These are phyloP conservation scores for Ammospiza nelsoni DNA, from an alignment of 2,113 vertebrate genomes.

Conservation along the genomic window DNA sequence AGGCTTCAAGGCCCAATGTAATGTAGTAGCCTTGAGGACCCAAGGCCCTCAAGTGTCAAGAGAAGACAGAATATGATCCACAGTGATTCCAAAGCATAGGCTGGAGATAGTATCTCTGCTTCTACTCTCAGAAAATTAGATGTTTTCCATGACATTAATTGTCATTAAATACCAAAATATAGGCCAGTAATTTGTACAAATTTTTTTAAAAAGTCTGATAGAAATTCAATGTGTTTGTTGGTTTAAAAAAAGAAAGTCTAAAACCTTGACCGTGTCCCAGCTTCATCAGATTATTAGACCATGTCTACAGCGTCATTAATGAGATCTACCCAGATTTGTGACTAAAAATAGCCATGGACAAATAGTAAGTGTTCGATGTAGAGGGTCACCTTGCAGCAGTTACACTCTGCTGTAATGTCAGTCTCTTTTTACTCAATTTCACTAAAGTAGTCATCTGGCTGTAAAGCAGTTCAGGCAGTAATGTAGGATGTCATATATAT, in stretches of 20 bases:
- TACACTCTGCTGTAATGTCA: constrained; percentile 20
- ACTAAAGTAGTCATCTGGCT: constrained; percentile 26
- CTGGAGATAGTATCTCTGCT: not conserved
- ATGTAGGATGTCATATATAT: constrained; percentile 63
- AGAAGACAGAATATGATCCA: not conserved
- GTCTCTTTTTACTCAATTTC: constrained; percentile 51
- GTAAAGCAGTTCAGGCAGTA: constrained; percentile 64
- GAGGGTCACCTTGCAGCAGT: constrained; percentile 47
- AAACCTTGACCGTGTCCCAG: constrained; percentile 23
- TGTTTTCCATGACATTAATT: not conserved
- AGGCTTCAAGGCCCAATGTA: not conserved
- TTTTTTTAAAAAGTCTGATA: not conserved
- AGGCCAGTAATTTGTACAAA: not conserved
- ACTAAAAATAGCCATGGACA: constrained; percentile 52
- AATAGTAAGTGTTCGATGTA: not conserved
- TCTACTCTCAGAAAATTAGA: not conserved
- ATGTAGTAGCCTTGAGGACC: not conserved
- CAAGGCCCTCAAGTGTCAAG: not conserved
- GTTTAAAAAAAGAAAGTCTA: not conserved
- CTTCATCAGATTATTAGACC: constrained; percentile 52
- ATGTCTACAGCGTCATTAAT: not conserved
- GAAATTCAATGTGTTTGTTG: not conserved
- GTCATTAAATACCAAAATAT: not conserved
- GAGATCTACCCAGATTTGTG: constrained; percentile 55
- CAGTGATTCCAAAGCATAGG: not conserved